These are phyloP conservation scores for Gadus chalcogrammus DNA, from an alignment of 2,113 vertebrate species.

Conservation along the genomic window DNA sequence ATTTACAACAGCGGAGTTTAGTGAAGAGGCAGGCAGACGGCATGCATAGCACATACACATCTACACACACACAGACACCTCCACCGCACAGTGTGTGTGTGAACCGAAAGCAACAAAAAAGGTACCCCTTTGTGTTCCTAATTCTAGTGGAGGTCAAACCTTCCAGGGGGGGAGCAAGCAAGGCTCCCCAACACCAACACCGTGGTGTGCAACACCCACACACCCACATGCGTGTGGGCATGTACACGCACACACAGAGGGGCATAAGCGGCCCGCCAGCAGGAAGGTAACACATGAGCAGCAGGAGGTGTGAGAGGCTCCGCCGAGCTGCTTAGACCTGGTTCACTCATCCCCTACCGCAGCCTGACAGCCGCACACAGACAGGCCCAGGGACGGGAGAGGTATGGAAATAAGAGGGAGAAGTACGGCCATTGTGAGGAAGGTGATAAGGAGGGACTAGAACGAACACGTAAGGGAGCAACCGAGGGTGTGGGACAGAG, in stretches of 20 bases:
- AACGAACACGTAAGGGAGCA: background rate
- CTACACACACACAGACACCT: background rate
- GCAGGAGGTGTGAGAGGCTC: constrained; percentile 40
- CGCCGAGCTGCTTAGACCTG: constrained; percentile 41
- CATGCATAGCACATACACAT: background rate
- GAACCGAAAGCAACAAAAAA: background rate
- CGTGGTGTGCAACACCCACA: background rate
- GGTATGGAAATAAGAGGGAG: no score
- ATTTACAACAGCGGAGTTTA: background rate
- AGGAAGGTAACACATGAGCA: constrained; percentile 19
- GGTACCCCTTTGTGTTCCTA: constrained; percentile 36
- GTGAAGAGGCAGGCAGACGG: background rate
- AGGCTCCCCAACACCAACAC: constrained; percentile 21
- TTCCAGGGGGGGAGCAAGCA: constrained; percentile 42
- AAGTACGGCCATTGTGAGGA: background rate
- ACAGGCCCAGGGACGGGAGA: background rate
- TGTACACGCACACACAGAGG: constrained; percentile 10
- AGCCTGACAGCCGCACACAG: constrained; percentile 21
- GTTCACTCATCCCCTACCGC: constrained; percentile 41
- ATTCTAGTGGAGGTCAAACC: constrained; percentile 51
- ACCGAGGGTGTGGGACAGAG: background rate
- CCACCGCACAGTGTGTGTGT: constrained; percentile 7
- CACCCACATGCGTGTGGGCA: background rate
- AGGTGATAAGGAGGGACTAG: background rate
- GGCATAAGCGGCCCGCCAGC: background rate